Evolutionary conservation across 2,113 vertebrate genomes (phyloP), one percentile per base, ranked within the genome.

Genomic region (Eubucco bourcierii): DNA sequence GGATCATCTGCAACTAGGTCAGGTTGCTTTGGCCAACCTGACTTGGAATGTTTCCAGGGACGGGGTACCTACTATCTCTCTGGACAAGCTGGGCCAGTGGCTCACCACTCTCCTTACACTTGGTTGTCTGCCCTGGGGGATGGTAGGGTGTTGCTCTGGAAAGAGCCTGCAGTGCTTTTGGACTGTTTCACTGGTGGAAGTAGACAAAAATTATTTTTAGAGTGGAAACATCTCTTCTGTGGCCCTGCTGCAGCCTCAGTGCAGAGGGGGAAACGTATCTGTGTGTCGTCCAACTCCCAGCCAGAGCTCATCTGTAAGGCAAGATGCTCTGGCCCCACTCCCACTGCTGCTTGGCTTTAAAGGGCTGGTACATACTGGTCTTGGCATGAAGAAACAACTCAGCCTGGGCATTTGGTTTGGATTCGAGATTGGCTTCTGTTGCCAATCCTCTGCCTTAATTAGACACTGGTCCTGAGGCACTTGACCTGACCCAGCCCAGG

Each of bases 341-440:
- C n/a, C 2, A 12, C 31, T 66, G 64, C 63, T 65, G 82, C 72
- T 70, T 73, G 33, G 63, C 61, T 2, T 12, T 5, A 2, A 23
- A 23, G 67, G 46, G 61, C 73, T 65, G 56, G 7, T 7, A 4
- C 41, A 24, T 0, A 4, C 60, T 77, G 83, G 70, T 37, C 76
- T 83, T 0, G 0, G 33, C 7, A 14, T 76, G 71, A 37, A 33
- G 81, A 6, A 64, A 8, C 0, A 0, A 0, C 53, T 55, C 52
- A 33, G 78, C 53, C 78, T 4, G 1, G 46, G 1, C 33, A n/a
- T 67, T 50, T 31, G 18, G 13, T 47, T 39, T 90, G 95, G 37
- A 27, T 31, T 70, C 12, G 31, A 41, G 58, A 6, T 7, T 2
- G 4, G 47, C 0, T 41, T 37, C 70, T 53, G 52, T 41, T 93